Conservation (phyloP, 2,797 vertebrate species). For the Gila robusta region DNA sequence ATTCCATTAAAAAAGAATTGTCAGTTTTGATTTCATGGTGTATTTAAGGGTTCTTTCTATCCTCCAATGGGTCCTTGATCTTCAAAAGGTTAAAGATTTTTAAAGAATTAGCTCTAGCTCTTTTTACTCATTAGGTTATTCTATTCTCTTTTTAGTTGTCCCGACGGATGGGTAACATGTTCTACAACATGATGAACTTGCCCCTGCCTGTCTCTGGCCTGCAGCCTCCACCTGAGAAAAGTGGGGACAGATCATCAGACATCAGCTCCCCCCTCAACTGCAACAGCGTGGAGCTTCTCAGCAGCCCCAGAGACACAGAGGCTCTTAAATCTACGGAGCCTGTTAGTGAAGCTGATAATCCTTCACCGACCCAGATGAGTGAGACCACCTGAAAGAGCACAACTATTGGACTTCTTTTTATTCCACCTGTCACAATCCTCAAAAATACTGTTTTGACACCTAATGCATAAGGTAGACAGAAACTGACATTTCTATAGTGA, state of each 20-base stretch:
- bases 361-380: conserved; percentile 74
- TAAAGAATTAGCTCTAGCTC: not conserved
- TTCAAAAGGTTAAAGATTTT: not conserved
- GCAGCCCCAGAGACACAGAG: conserved; percentile 84
- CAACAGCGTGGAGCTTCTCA: conserved; percentile 82
- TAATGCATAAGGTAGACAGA: not conserved
- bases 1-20: not conserved
- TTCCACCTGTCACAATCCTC: not conserved
- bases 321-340: conserved; percentile 78
- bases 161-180: conserved; percentile 83
- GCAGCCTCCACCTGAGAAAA: conserved; percentile 80
- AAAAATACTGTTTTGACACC: not conserved
- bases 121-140: not conserved
- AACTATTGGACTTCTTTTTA: not conserved
- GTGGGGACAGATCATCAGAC: conserved; percentile 80
- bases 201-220: conserved; percentile 76
- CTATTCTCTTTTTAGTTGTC: conserved; percentile 81
- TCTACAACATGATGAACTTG: conserved; percentile 90
- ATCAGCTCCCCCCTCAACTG: conserved; percentile 83
- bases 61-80: not conserved
- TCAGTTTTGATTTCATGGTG: not conserved
- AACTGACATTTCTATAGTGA: not conserved
- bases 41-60: not conserved
- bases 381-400: conserved; percentile 69
- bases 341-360: conserved; percentile 73